A percentile compares a stretch with the other conserved stretches of the same genome.
Evolutionary conservation across 2,113 vertebrate genomes (phyloP).

Genomic region (Zosterops hypoxanthus): DNA sequence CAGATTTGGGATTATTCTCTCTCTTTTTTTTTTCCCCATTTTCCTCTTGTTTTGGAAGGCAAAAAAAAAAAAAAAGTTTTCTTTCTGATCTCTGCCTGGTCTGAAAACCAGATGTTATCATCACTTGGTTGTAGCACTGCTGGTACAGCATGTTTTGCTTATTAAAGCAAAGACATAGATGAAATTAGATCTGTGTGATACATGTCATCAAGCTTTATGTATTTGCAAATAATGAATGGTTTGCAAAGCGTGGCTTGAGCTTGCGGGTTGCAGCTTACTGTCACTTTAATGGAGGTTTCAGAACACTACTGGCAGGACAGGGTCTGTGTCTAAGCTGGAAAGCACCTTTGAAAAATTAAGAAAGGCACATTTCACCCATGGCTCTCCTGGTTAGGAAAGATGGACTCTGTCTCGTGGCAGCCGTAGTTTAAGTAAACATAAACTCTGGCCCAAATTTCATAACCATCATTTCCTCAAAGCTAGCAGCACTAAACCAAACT

Average conservation of each 20-base stretch:
- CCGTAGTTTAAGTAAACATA: slow-evolving; percentile 78
- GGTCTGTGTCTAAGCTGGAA: slow-evolving; percentile 20
- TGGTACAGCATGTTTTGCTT: slow-evolving; percentile 65
- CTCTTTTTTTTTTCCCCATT: background rate
- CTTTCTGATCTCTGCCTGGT: background rate
- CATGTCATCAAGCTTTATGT: slow-evolving; percentile 38
- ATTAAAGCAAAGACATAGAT: slow-evolving; percentile 57
- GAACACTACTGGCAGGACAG: background rate
- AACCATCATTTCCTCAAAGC: slow-evolving; percentile 80
- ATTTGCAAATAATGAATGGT: slow-evolving; percentile 54
- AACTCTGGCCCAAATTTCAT: slow-evolving; percentile 76
- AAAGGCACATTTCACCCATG: background rate
- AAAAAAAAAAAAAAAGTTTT: background rate
- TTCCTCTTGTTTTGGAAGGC: background rate
- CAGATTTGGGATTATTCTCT: background rate
- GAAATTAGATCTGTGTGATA: slow-evolving; percentile 56
- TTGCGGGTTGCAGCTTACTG: background rate
- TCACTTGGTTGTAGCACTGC: slow-evolving; percentile 58
- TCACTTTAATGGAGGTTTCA: slow-evolving; percentile 4
- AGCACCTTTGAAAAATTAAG: background rate
- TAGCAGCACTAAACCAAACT: slow-evolving; percentile 75
- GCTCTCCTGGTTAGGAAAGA: slow-evolving; percentile 58
- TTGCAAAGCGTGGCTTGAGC: background rate
- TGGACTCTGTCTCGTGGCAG: slow-evolving; percentile 65
- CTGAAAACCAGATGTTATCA: slow-evolving; percentile 64